These are phyloP conservation scores for Clarias gariepinus DNA, from an alignment of 2,113 vertebrate species.

Conservation along the genomic window DNA sequence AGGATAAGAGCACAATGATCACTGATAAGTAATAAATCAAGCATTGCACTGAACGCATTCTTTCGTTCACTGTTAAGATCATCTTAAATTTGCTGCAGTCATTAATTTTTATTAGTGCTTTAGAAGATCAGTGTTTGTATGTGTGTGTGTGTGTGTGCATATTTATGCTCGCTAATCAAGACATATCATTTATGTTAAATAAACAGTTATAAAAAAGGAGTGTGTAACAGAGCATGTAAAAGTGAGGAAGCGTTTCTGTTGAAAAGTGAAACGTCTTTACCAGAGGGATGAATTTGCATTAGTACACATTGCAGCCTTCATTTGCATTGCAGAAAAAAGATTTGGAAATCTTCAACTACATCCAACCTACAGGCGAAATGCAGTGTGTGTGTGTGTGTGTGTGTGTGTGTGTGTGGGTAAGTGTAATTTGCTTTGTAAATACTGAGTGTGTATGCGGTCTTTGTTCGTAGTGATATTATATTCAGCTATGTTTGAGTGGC, in stretches of 20 bases:
- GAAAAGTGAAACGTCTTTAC: neutral
- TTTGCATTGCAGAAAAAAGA: slow-evolving; percentile 32
- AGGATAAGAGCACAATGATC: neutral
- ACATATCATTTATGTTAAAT: too few relatives aligned
- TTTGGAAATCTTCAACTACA: neutral
- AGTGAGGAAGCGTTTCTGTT: neutral
- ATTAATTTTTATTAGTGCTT: neutral
- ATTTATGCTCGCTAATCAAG: neutral
- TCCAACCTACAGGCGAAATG: neutral
- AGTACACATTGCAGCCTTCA: neutral
- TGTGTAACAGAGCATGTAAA: neutral
- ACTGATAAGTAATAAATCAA: neutral
- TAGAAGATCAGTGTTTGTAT: neutral
- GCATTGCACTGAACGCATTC: neutral
- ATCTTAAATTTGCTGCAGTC: neutral
- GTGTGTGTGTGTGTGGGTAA: neutral
- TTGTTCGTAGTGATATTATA: neutral
- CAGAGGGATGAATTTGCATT: slow-evolving; percentile 16
- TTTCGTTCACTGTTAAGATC: neutral
- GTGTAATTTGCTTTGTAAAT: slow-evolving; percentile 23
- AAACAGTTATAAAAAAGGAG: neutral
- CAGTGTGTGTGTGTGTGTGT: neutral
- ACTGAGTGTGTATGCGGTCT: neutral
- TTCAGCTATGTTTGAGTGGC: neutral
- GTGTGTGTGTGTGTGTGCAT: neutral